phyloP scores from a whole-genome alignment of 2,888 invertebrate genomes.

The Thyatira batis region DNA sequence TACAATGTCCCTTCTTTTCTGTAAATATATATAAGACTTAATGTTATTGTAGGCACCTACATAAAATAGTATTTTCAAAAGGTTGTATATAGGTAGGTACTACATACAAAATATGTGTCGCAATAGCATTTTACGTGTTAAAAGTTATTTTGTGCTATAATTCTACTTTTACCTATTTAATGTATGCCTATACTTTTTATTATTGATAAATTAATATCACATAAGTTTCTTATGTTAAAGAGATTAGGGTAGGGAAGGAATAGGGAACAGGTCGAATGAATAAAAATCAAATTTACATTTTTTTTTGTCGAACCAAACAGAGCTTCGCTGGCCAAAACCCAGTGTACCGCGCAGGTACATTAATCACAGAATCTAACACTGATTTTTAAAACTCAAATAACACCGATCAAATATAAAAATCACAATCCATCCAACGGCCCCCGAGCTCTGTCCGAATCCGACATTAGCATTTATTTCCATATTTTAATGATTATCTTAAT shows the following conservation, averaged over 20 bases:
- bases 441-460: constrained; percentile 57
- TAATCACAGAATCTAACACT: constrained; percentile 75
- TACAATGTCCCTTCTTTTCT: too few species aligned
- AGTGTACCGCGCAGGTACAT: constrained; percentile 69
- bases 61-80: too few species aligned
- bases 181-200: too few species aligned
- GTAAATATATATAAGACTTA: too few species aligned
- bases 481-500: constrained; percentile 76
- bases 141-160: too few species aligned
- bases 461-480: constrained; percentile 72
- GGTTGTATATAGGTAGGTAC: too few species aligned
- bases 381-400: constrained; percentile 58
- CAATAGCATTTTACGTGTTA: too few species aligned
- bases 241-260: neutral
- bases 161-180: too few species aligned
- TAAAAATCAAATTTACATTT: constrained; percentile 43
- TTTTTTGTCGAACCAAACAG: constrained; percentile 66
- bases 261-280: constrained; percentile 7
- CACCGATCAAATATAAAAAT: constrained; percentile 73
- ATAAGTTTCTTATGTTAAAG: neutral
- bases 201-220: too few species aligned
- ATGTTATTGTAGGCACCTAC: too few species aligned
- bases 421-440: constrained; percentile 66
- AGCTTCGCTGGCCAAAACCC: constrained; percentile 56
- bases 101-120: too few species aligned